Evolutionary conservation across 2,888 invertebrate genomes (phyloP).

Genomic region (Caenorhabditis sp.): DNA sequence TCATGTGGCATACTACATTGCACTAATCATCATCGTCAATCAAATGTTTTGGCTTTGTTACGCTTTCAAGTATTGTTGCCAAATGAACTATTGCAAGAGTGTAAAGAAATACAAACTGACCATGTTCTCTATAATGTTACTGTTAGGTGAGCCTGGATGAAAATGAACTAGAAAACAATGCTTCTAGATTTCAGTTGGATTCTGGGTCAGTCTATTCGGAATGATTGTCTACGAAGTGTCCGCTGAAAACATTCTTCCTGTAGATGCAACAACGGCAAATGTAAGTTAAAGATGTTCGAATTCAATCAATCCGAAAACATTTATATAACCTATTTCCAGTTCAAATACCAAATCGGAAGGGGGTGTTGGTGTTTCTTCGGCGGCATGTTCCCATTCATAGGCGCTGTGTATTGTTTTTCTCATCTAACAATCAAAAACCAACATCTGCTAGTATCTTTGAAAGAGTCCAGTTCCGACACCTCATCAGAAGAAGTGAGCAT

Average conservation of each 20-base stretch:
- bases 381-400: no score
- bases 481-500: no score
- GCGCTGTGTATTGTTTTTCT: no score
- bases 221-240: constrained; percentile 11
- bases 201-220: constrained; percentile 26
- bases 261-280: not conserved
- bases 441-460: no score
- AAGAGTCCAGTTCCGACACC: no score
- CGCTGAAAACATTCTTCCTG: constrained; percentile 9
- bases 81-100: constrained; percentile 25
- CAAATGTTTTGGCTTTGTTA: constrained; percentile 57
- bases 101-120: constrained; percentile 6
- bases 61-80: constrained; percentile 49
- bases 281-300: constrained; percentile 9
- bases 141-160: not conserved
- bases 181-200: constrained; percentile 35
- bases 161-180: not conserved
- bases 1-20: no score
- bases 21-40: constrained; percentile 18
- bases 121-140: constrained; percentile 27
- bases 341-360: no score
- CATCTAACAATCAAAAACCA: no score
- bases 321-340: no score
- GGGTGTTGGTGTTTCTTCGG: no score
- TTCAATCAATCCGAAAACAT: no score